Evolutionary conservation across 1,140 invertebrate species (phyloP).

Genomic region (Globodera ellingtonae): DNA sequence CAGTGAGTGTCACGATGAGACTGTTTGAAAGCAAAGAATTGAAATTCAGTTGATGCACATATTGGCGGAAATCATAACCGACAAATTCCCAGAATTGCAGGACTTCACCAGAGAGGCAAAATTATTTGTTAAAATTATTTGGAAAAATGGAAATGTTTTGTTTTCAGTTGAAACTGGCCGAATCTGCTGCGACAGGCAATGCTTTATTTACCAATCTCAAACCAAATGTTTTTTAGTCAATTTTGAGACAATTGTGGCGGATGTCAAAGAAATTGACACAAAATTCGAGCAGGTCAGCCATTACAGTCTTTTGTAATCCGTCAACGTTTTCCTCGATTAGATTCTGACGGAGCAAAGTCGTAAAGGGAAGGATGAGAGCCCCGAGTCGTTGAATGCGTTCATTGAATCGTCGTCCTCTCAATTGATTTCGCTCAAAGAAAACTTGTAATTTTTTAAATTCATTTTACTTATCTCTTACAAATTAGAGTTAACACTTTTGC

Average conservation of each 20-base stretch:
- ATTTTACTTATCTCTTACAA: no score
- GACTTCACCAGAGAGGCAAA: slow-evolving; percentile 49
- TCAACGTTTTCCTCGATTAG: neutral
- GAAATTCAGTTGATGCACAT: slow-evolving; percentile 47
- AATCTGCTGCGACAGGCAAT: slow-evolving; percentile 54
- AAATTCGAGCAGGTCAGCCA: slow-evolving; percentile 25
- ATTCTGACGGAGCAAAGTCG: slow-evolving; percentile 33
- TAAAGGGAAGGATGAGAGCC: slow-evolving; percentile 36
- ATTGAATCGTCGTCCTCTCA: slow-evolving; percentile 22
- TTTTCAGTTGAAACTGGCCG: slow-evolving; percentile 55
- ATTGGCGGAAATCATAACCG: slow-evolving; percentile 51
- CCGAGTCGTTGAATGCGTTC: slow-evolving; percentile 29
- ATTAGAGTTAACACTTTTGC: neutral
- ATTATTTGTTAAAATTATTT: neutral
- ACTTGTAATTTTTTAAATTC: slow-evolving; percentile 9
- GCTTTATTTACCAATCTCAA: no score
- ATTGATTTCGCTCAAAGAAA: slow-evolving; percentile 21
- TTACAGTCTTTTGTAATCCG: neutral
- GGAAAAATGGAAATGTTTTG: neutral
- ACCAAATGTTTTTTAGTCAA: slow-evolving; percentile 22
- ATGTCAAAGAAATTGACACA: slow-evolving; percentile 41
- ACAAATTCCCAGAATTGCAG: slow-evolving; percentile 52
- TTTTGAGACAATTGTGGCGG: slow-evolving; percentile 43
- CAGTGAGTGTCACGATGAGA: slow-evolving; percentile 10
- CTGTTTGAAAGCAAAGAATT: neutral